Base-by-base conservation (phyloP, 2,888 invertebrate species). In the Lasiommata megera region DNA sequence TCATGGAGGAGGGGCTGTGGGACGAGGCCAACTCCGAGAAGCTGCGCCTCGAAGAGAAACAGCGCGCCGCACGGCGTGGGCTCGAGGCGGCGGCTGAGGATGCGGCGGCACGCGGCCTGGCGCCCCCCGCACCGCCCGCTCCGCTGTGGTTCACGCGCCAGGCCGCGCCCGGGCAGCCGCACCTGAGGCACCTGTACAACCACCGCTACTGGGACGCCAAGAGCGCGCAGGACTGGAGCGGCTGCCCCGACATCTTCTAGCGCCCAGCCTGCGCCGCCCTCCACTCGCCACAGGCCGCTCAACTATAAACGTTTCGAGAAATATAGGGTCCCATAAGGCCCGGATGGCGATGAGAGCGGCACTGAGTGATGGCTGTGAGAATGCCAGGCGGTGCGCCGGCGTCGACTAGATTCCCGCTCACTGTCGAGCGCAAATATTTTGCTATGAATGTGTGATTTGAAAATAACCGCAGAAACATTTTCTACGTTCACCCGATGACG, bases 1-100 rank as follows among this genome's bases (percentile, higher is more conserved):
- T 98, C 69, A 99, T 99, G 99, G 99, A 99, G 86, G 93, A 96
- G 62, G 98, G 98, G 2, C 91, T 92, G 54, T 98, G 98, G 96
- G 96, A 98, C 74, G 96, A 95, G 64, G 98, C 98, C 59, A 98
- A 98, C 85, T 79, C 89, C 0, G 96, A 96, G 81, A 97, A 97
- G 71, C 73, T 88, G 69, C 91, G 94, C 0, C 92, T 99, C 23
- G 99, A 99, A 85, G 99, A 99, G 83, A 99, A 99, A 84, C 99
- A 99, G 89, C 93, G 99, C 65, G 91, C 93, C 6, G 93, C 92
- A 64, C 92, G 99, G 52, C 93, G 97, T 64, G 82, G 92, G 70
- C 93, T 95, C 17, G 99, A 99, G 82, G 91, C 93, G 1, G 95
- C 94, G 65, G 95, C 96, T 0, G 97, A 97, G 84, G 77, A 82